A percentile compares a stretch with the other conserved stretches of the same genome.
Evolutionary conservation across 2,113 vertebrate genomes (phyloP).

Genomic region (Cynoglossus semilaevis): DNA sequence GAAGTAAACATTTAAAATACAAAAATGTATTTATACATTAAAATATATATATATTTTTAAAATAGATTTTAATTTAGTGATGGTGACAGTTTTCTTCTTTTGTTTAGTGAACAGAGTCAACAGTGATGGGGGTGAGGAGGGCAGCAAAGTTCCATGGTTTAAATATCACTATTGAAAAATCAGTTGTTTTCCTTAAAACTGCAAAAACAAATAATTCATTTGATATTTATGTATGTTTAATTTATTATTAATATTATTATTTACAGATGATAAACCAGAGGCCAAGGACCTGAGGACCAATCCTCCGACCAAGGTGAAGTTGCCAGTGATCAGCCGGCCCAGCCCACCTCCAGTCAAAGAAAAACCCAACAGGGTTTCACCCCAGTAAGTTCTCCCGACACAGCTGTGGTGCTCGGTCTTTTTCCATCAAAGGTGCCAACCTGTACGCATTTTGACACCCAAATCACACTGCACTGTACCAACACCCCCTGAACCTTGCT

Average conservation of each 20-base stretch:
- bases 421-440: neutral
- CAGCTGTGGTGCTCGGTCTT: neutral
- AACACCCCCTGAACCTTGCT: no score
- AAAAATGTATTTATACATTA: no score
- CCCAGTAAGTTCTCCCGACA: conserved; percentile 61
- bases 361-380: conserved; percentile 62
- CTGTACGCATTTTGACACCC: no score
- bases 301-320: conserved; percentile 73
- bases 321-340: conserved; percentile 59
- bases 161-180: no score
- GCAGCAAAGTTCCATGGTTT: conserved; percentile 68
- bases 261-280: conserved; percentile 72
- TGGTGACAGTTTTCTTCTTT: neutral
- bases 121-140: conserved; percentile 69
- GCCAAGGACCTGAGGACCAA: conserved; percentile 70
- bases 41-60: neutral
- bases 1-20: no score
- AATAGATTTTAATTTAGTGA: neutral
- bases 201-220: no score
- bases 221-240: no score
- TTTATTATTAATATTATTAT: no score
- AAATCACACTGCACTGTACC: no score
- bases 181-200: no score
- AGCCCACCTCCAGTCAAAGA: conserved; percentile 72
- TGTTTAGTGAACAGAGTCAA: conserved; percentile 52